phyloP scores from a whole-genome alignment of 2,888 invertebrate genomes.

The Drosophila trichaetosa region DNA sequence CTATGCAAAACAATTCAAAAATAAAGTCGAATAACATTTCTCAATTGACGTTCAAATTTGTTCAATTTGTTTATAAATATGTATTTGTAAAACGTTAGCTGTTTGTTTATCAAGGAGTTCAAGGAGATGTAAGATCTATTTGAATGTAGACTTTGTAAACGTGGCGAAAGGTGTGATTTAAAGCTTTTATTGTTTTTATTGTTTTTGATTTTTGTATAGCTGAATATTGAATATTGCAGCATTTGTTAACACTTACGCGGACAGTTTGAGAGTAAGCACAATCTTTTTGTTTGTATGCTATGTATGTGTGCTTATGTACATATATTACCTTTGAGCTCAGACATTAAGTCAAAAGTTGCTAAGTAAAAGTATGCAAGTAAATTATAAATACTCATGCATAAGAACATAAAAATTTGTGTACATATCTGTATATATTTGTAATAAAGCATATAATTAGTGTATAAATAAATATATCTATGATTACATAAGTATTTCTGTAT shows the following conservation, averaged over 20 bases:
- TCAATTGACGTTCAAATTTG: constrained; percentile 1
- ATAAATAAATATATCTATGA: constrained; percentile 6
- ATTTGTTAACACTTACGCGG: constrained; percentile 7
- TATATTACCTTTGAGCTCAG: constrained; percentile 41
- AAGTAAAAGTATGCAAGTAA: constrained; percentile 11
- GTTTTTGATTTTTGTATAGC: background rate
- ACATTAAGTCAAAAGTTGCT: constrained; percentile 20
- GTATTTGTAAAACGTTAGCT: constrained; percentile 39
- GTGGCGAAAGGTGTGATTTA: constrained; percentile 1
- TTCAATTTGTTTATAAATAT: constrained; percentile 2
- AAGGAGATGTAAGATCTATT: background rate
- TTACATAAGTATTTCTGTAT: constrained; percentile 11
- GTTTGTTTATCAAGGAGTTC: constrained; percentile 14
- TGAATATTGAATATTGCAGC: background rate
- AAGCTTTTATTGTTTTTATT: constrained; percentile 6
- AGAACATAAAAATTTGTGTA: constrained; percentile 21
- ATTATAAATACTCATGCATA: constrained; percentile 25
- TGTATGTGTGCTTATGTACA: background rate
- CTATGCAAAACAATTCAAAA: constrained; percentile 17
- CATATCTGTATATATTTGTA: constrained; percentile 19
- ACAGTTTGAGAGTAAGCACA: constrained; percentile 4
- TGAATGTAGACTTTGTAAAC: background rate
- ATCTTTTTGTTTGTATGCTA: background rate
- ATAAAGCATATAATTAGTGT: constrained; percentile 10
- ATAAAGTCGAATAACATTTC: background rate